Conservation (phyloP, 2,797 vertebrate genomes). For the Gymnoscopelus microlampas region DNA sequence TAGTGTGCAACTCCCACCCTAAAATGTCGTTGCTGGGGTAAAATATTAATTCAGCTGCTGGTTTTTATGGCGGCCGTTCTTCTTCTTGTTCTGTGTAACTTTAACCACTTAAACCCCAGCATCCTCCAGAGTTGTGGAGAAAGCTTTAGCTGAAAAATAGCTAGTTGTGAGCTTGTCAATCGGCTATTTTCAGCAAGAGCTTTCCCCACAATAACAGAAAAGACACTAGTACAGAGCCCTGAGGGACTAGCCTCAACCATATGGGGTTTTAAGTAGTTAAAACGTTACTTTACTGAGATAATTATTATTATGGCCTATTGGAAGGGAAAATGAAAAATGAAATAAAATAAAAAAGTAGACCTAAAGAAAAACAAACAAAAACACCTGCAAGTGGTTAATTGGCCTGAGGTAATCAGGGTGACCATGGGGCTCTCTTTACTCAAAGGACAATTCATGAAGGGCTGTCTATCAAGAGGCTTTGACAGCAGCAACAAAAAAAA, state of each 20-base stretch:
- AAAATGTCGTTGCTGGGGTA: background rate
- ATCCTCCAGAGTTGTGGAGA: too few relatives aligned
- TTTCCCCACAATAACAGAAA: too few relatives aligned
- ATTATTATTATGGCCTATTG: too few relatives aligned
- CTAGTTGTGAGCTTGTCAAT: too few relatives aligned
- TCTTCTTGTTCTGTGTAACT: background rate
- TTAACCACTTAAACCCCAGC: too few relatives aligned
- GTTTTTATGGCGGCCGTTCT: background rate
- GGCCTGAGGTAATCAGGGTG: constrained; percentile 54
- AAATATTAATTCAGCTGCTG: background rate
- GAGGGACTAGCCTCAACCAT: too few relatives aligned
- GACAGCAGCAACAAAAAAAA: constrained; percentile 17
- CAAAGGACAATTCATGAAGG: constrained; percentile 41
- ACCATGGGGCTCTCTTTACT: constrained; percentile 19
- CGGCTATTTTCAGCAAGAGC: too few relatives aligned
- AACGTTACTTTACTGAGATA: too few relatives aligned
- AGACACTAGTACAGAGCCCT: too few relatives aligned
- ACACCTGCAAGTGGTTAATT: constrained; percentile 71
- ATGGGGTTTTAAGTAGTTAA: too few relatives aligned
- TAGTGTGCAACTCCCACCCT: constrained; percentile 42
- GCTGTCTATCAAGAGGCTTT: constrained; percentile 13
- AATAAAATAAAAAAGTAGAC: background rate
- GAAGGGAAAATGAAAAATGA: too few relatives aligned
- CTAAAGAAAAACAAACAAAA: constrained; percentile 35
- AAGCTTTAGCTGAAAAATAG: too few relatives aligned